Evolutionary conservation across 1,140 invertebrate genomes (phyloP).

Genomic region (Drosophila melanogaster): DNA sequence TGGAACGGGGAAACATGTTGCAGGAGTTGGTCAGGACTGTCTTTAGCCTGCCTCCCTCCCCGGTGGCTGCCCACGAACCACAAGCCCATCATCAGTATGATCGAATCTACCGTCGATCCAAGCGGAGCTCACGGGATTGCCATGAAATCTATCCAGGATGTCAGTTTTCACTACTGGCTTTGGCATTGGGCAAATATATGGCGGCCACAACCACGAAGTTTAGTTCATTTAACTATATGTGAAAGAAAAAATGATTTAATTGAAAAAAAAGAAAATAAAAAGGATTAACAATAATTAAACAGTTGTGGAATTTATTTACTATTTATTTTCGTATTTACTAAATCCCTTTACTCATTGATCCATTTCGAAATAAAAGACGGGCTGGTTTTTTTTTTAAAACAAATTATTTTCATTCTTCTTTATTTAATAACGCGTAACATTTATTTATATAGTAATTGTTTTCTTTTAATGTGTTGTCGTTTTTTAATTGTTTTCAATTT

Average conservation of each 20-base stretch:
- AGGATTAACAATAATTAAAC: background rate
- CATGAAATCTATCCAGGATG: constrained; percentile 87
- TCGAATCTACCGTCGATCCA: constrained; percentile 62
- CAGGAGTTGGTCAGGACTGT: constrained; percentile 90
- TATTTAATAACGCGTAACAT: constrained; percentile 85
- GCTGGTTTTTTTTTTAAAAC: constrained; percentile 82
- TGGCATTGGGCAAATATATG: constrained; percentile 89
- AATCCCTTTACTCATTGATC: background rate
- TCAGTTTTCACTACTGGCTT: constrained; percentile 89
- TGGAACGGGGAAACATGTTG: constrained; percentile 87
- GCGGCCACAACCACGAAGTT: constrained; percentile 56
- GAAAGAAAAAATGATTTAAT: constrained; percentile 3
- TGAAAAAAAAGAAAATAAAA: constrained; percentile 7
- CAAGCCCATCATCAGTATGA: constrained; percentile 68
- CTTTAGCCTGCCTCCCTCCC: constrained; percentile 58
- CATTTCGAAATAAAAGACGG: background rate
- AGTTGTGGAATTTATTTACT: too few relatives aligned
- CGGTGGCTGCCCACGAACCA: constrained; percentile 58
- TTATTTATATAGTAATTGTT: constrained; percentile 85
- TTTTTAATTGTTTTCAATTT: constrained; percentile 51
- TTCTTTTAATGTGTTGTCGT: constrained; percentile 66
- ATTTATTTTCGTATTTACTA: background rate
- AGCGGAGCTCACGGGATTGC: constrained; percentile 85
- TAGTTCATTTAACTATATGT: constrained; percentile 64
- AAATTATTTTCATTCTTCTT: constrained; percentile 84